Percentiles rank a stretch among this genome's conserved stretches.
These are phyloP conservation scores for Aphis gossypii DNA, from an alignment of 1,140 invertebrate genomes.

Conservation along the genomic window DNA sequence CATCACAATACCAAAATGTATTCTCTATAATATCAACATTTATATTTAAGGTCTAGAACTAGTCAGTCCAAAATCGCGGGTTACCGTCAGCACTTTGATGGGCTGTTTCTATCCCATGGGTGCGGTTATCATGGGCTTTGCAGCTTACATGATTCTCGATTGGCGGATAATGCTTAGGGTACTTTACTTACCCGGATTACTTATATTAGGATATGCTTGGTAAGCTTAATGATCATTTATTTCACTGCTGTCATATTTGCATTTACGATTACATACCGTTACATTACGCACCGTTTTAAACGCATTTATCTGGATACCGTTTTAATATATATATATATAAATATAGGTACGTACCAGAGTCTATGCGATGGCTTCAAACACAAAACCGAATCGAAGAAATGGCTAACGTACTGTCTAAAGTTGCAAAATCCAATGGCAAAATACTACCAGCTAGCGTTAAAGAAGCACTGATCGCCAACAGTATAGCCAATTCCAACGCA, in stretches of 20 bases:
- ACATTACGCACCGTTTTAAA: neutral
- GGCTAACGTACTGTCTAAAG: constrained; percentile 67
- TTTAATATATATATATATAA: no score
- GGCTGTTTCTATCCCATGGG: constrained; percentile 77
- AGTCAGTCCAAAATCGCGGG: constrained; percentile 76
- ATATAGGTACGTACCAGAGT: constrained; percentile 70
- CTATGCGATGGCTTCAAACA: constrained; percentile 71
- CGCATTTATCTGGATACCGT: neutral
- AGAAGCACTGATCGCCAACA: constrained; percentile 32
- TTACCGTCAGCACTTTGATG: constrained; percentile 76
- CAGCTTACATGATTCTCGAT: constrained; percentile 73
- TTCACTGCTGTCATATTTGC: neutral
- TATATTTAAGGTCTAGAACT: constrained; percentile 77
- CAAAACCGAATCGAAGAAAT: constrained; percentile 67
- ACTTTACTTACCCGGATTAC: constrained; percentile 72
- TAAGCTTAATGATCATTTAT: neutral
- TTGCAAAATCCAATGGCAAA: constrained; percentile 68
- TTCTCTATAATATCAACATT: neutral
- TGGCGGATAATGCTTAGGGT: constrained; percentile 76
- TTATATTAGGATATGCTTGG: constrained; percentile 64
- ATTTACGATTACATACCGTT: neutral
- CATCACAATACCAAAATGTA: no score
- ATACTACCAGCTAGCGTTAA: constrained; percentile 64
- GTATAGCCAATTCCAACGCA: neutral
- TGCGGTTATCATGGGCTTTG: constrained; percentile 71